Evolutionary conservation across 2,888 invertebrate species (phyloP).

Genomic region (Blastobasis lacticolella): DNA sequence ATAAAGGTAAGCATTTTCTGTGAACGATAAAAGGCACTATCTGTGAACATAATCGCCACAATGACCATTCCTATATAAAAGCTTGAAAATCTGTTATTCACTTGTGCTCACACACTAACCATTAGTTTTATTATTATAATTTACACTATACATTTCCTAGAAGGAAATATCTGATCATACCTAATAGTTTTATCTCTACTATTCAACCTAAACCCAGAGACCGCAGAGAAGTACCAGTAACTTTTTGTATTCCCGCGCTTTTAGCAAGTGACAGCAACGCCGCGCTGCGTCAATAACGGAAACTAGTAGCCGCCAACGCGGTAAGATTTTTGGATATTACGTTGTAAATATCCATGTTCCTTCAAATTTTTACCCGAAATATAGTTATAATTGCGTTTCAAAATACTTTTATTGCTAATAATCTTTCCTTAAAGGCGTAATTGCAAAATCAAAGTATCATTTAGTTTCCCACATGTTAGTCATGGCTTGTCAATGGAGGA

Average conservation of each 20-base stretch:
- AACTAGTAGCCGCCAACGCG: conserved; percentile 33
- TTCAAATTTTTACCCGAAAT: neutral
- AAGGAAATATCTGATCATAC: no score
- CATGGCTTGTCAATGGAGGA: conserved; percentile 54
- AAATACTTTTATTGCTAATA: conserved; percentile 21
- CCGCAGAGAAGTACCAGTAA: conserved; percentile 14
- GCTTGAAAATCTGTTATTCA: no score
- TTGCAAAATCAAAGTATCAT: conserved; percentile 22
- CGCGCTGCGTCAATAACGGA: conserved; percentile 28
- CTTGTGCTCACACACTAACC: no score
- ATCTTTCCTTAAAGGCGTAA: conserved; percentile 6
- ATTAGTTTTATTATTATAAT: no score
- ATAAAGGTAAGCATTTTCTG: no score
- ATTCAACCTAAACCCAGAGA: no score
- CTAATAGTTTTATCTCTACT: no score
- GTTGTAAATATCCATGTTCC: conserved; percentile 6
- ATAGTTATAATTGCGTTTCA: conserved; percentile 24
- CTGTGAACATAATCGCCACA: no score
- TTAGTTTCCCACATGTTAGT: conserved; percentile 53
- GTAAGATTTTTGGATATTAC: conserved; percentile 23
- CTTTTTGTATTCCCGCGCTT: conserved; percentile 51
- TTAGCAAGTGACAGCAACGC: conserved; percentile 24
- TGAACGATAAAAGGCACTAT: no score
- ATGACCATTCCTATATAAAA: no score
- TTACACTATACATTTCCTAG: no score